A percentile compares a stretch with the other conserved stretches of the same genome.
phyloP scores from a whole-genome alignment of 2,888 invertebrate genomes.

The Eupeodes luniger region DNA sequence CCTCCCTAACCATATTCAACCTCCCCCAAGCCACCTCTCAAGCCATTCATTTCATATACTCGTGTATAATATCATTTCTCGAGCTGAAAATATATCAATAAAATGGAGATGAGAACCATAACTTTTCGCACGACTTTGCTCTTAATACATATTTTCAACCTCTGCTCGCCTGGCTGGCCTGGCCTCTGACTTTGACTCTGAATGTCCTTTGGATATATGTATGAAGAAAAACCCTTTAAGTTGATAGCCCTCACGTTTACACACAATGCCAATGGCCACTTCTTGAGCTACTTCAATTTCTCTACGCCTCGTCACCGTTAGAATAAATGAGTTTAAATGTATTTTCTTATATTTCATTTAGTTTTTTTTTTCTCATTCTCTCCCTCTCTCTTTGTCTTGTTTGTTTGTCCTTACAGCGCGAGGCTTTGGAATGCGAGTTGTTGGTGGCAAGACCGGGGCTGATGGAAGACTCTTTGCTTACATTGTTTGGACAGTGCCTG shows the following conservation, averaged over 20 bases:
- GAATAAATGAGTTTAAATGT: slow-evolving; percentile 69
- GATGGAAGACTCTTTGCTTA: slow-evolving; percentile 95
- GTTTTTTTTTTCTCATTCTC: neutral
- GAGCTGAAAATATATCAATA: slow-evolving; percentile 60
- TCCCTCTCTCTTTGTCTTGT: slow-evolving; percentile 24
- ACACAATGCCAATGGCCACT: slow-evolving; percentile 47
- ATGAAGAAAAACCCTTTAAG: slow-evolving; percentile 39
- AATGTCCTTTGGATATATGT: neutral
- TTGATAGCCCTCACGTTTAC: slow-evolving; percentile 23
- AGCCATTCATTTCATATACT: slow-evolving; percentile 29
- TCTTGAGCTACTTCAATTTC: slow-evolving; percentile 48
- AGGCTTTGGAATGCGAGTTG: slow-evolving; percentile 97
- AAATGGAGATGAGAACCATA: slow-evolving; percentile 61
- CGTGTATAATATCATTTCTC: slow-evolving; percentile 43
- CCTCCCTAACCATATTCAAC: neutral
- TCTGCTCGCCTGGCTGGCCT: neutral
- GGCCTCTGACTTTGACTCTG: neutral
- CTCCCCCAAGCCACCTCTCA: neutral
- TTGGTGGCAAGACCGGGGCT: slow-evolving; percentile 94
- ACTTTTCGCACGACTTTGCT: slow-evolving; percentile 52
- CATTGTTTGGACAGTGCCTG: slow-evolving; percentile 96
- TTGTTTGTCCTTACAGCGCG: slow-evolving; percentile 86
- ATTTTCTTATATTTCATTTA: slow-evolving; percentile 44
- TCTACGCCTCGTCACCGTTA: slow-evolving; percentile 35
- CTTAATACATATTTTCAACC: slow-evolving; percentile 51